Evolutionary conservation across 2,797 vertebrate genomes (phyloP).

Genomic region (Odontamblyopus rebecca): DNA sequence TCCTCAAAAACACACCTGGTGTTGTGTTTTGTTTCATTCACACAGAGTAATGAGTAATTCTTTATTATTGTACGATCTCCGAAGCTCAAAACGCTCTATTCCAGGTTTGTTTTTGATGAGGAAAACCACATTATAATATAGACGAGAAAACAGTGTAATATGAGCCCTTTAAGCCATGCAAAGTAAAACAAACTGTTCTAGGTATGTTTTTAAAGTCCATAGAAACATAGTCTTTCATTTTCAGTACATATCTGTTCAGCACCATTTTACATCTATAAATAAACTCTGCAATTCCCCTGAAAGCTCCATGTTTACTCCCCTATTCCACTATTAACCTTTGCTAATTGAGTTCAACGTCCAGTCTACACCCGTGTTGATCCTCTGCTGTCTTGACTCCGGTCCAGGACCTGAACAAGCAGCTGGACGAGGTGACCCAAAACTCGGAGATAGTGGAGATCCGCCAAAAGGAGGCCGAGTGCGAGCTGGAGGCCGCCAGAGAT

Average conservation of each 20-base stretch:
- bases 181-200: too few relatives aligned
- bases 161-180: too few relatives aligned
- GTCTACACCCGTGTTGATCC: not conserved
- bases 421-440: conserved; percentile 94
- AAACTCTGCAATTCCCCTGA: not conserved
- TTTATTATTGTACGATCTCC: too few relatives aligned
- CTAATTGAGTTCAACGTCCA: conserved; percentile 9
- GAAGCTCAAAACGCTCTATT: too few relatives aligned
- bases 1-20: too few relatives aligned
- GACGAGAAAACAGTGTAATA: too few relatives aligned
- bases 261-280: not conserved
- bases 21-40: too few relatives aligned
- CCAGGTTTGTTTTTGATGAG: too few relatives aligned
- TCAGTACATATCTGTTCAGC: not conserved
- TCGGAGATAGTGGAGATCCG: conserved; percentile 90
- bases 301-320: not conserved
- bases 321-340: conserved; percentile 5
- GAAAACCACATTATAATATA: too few relatives aligned
- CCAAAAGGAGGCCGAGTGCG: conserved; percentile 94
- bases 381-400: conserved; percentile 18
- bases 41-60: too few relatives aligned
- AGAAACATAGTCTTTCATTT: too few relatives aligned
- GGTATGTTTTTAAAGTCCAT: too few relatives aligned
- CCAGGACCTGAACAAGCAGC: conserved; percentile 91
- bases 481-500: conserved; percentile 92